These are phyloP conservation scores for Sogatella furcifera DNA, from an alignment of 1,140 invertebrate genomes.

Conservation along the genomic window DNA sequence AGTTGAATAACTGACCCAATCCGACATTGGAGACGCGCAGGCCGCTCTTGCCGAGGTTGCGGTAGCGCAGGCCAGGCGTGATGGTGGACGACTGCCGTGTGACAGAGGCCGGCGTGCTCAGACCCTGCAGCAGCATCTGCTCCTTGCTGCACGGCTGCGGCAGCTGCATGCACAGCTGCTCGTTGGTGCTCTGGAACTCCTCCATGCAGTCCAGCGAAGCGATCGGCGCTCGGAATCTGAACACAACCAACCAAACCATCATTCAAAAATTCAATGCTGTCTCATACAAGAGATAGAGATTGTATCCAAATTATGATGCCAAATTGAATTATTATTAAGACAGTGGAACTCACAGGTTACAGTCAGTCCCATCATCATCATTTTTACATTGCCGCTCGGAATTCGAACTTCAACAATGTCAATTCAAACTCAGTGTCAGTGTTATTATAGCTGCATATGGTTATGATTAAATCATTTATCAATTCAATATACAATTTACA, in stretches of 20 bases:
- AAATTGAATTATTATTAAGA: too few species aligned
- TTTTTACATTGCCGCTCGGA: too few species aligned
- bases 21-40: conserved; percentile 85
- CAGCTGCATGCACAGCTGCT: conserved; percentile 28
- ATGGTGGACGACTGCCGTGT: conserved; percentile 41
- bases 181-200: conserved; percentile 59
- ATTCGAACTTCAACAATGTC: too few species aligned
- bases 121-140: conserved; percentile 30
- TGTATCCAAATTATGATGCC: too few species aligned
- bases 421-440: too few species aligned
- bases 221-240: conserved; percentile 78
- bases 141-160: conserved; percentile 36
- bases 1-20: conserved; percentile 60
- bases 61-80: conserved; percentile 69
- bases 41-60: conserved; percentile 88
- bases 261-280: too few species aligned
- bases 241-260: conserved; percentile 2
- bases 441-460: too few species aligned
- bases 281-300: too few species aligned
- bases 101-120: conserved; percentile 28
- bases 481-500: too few species aligned
- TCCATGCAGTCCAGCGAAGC: conserved; percentile 87
- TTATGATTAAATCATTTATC: too few species aligned
- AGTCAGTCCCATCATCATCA: too few species aligned
- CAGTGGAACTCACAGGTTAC: too few species aligned